Percentiles rank a stretch among this genome's conserved stretches.
Conservation (phyloP, 2,888 invertebrate species). For the Electrophaes corylata region DNA sequence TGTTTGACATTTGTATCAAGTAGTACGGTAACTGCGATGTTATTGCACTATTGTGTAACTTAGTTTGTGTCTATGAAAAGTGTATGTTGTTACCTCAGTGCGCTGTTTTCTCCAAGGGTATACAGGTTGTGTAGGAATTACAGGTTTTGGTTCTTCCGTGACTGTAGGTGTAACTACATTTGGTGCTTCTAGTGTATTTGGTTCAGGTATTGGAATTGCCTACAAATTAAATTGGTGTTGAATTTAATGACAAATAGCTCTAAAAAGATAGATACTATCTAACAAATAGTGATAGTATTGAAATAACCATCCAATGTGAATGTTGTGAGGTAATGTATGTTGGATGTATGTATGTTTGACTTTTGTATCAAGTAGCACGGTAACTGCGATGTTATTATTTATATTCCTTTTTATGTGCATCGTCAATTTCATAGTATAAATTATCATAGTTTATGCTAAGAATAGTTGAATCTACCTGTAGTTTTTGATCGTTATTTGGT, state of each 20-base stretch:
- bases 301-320: conserved; percentile 36
- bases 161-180: neutral
- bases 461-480: conserved; percentile 3
- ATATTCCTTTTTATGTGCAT: conserved; percentile 40
- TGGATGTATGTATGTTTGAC: conserved; percentile 34
- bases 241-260: neutral
- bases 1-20: too few relatives aligned
- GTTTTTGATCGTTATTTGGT: conserved; percentile 17
- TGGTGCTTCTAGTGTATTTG: conserved; percentile 1
- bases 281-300: neutral
- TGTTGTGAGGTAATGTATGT: conserved; percentile 51
- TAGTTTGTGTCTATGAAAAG: conserved; percentile 9
- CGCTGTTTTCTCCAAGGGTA: conserved; percentile 54
- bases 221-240: conserved; percentile 17
- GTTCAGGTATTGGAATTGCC: conserved; percentile 2
- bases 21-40: too few relatives aligned
- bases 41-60: too few relatives aligned
- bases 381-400: too few relatives aligned
- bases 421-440: conserved; percentile 32
- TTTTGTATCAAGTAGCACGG: neutral
- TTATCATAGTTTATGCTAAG: neutral
- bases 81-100: conserved; percentile 37
- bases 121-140: conserved; percentile 44
- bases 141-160: conserved; percentile 31
- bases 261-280: neutral